Evolutionary conservation across 2,888 invertebrate species (phyloP).

Genomic region (Machimus atricapillus): DNA sequence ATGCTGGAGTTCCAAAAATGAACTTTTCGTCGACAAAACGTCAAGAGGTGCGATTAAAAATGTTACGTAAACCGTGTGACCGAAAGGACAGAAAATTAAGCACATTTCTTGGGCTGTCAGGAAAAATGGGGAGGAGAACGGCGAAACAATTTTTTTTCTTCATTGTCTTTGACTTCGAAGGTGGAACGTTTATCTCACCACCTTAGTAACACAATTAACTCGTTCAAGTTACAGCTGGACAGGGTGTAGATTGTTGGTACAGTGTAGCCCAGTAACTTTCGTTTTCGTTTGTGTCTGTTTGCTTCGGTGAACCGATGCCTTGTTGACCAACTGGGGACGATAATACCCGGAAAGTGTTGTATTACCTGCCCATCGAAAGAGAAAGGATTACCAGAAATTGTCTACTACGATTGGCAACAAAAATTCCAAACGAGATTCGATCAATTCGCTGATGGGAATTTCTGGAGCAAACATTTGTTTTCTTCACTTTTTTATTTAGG

Average conservation of each 20-base stretch:
- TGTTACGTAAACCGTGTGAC: conserved; percentile 17
- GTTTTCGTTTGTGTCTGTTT: background rate
- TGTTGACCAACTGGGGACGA: conserved; percentile 9
- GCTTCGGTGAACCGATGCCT: background rate
- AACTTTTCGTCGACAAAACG: background rate
- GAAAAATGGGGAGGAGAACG: conserved; percentile 4
- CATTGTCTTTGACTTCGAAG: conserved; percentile 19
- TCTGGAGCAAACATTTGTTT: background rate
- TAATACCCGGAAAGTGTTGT: conserved; percentile 9
- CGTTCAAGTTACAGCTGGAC: background rate
- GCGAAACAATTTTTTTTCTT: background rate
- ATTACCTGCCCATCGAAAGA: conserved; percentile 7
- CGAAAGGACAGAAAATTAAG: conserved; percentile 10
- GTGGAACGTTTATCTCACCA: conserved; percentile 25
- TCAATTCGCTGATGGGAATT: background rate
- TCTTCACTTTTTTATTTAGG: background rate
- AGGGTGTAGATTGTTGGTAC: background rate
- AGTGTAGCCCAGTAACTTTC: background rate
- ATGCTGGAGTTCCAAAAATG: background rate
- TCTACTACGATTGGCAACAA: background rate
- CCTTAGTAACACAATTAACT: conserved; percentile 19
- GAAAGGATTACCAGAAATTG: background rate
- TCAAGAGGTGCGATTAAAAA: background rate
- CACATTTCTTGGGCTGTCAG: conserved; percentile 15
- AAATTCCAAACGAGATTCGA: background rate